Evolutionary conservation across 2,888 invertebrate genomes (phyloP).

Genomic region (Toxonevra muliebris): DNA sequence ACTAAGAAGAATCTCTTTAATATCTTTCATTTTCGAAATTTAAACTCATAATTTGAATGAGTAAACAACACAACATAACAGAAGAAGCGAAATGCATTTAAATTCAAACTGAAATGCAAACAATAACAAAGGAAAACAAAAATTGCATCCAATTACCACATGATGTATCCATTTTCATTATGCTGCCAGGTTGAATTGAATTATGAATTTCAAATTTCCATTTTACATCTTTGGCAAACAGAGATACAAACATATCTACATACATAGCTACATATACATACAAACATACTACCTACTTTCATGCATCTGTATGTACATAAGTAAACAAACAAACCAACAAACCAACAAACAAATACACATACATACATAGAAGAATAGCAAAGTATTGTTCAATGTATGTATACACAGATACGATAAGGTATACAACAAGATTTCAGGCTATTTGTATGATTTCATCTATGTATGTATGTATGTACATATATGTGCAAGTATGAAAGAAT

Average conservation of each 20-base stretch:
- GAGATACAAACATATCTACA: constrained; percentile 3
- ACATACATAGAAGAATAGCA: constrained; percentile 24
- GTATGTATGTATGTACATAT: neutral
- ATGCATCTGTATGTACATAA: neutral
- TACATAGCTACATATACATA: constrained; percentile 5
- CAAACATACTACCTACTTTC: too few relatives aligned
- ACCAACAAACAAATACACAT: constrained; percentile 2
- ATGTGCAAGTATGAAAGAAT: too few relatives aligned
- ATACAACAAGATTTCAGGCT: constrained; percentile 47
- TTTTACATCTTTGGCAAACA: constrained; percentile 44
- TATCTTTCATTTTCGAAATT: too few relatives aligned
- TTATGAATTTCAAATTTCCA: constrained; percentile 54
- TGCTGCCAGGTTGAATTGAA: constrained; percentile 50
- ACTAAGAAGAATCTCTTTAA: too few relatives aligned
- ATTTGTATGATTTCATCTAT: constrained; percentile 43
- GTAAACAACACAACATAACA: too few relatives aligned
- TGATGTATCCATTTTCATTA: constrained; percentile 25
- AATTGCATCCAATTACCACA: constrained; percentile 51
- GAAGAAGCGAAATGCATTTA: neutral
- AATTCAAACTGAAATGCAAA: constrained; percentile 1
- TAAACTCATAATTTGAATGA: too few relatives aligned
- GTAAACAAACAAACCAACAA: neutral
- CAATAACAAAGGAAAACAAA: constrained; percentile 36
- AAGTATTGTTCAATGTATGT: constrained; percentile 19
- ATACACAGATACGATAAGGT: constrained; percentile 19